These are phyloP conservation scores for Drosophila aff. DNA, from an alignment of 1,140 invertebrate genomes.

Conservation along the genomic window DNA sequence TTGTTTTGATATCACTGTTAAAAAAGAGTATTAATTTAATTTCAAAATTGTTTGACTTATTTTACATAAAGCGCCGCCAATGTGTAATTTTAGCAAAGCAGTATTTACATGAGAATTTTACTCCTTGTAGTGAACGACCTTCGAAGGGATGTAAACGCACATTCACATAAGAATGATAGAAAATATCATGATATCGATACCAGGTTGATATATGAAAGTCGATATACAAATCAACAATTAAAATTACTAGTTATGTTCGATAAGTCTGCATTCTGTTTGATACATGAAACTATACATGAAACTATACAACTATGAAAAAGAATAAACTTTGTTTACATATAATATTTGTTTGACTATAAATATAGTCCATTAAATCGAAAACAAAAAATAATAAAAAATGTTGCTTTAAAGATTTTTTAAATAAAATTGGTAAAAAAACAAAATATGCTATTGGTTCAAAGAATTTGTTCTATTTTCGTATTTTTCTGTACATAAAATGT, in stretches of 20 bases:
- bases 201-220: background rate
- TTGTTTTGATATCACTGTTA: no score
- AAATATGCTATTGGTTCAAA: background rate
- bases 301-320: no score
- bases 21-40: background rate
- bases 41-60: background rate
- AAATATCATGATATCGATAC: background rate
- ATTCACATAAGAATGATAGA: background rate
- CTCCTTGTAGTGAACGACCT: background rate
- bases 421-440: background rate
- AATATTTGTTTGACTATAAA: no score
- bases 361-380: no score
- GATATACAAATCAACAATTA: background rate
- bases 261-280: no score
- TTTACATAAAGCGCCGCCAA: background rate
- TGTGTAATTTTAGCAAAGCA: background rate
- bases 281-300: no score
- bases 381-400: no score
- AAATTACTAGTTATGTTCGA: background rate
- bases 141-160: background rate
- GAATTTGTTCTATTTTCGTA: no score
- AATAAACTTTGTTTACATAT: no score
- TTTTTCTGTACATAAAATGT: background rate
- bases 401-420: no score
- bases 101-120: background rate